Percentiles rank a stretch among this genome's conserved stretches.
Conservation (phyloP, 2,888 invertebrate genomes). For the Drosophila mettleri region DNA sequence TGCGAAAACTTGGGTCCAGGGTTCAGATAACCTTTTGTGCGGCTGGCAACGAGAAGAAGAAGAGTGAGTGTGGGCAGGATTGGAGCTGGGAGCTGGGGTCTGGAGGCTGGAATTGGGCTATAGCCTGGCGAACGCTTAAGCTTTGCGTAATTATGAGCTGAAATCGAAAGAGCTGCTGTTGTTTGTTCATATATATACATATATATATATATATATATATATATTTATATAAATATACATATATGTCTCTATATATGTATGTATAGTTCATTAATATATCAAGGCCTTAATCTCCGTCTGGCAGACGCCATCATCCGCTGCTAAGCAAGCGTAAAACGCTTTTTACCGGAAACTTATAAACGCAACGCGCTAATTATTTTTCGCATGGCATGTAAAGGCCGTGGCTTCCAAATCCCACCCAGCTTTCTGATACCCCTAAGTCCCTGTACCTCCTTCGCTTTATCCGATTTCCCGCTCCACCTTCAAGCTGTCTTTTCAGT, state of each 20-base stretch:
- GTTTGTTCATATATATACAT: not conserved
- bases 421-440: conserved; percentile 3
- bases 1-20: conserved; percentile 34
- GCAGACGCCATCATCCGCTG: conserved; percentile 45
- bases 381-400: conserved; percentile 37
- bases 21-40: conserved; percentile 12
- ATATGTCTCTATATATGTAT: not conserved
- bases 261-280: conserved; percentile 67
- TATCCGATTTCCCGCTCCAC: too few relatives aligned
- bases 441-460: not conserved
- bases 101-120: not conserved
- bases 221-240: not conserved
- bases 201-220: not conserved
- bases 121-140: conserved; percentile 17
- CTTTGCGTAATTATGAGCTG: conserved; percentile 34
- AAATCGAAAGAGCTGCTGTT: conserved; percentile 19
- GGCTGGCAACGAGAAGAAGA: not conserved
- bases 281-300: conserved; percentile 60
- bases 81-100: not conserved
- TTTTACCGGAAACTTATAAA: conserved; percentile 76
- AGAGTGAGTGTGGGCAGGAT: not conserved
- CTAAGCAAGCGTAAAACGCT: conserved; percentile 63
- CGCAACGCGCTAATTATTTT: conserved; percentile 76
- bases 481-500: too few relatives aligned
- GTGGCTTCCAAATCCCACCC: conserved; percentile 15